A percentile compares a stretch with the other conserved stretches of the same genome.
Conservation (phyloP, 2,888 invertebrate genomes). For the Gasteruption jaculator region DNA sequence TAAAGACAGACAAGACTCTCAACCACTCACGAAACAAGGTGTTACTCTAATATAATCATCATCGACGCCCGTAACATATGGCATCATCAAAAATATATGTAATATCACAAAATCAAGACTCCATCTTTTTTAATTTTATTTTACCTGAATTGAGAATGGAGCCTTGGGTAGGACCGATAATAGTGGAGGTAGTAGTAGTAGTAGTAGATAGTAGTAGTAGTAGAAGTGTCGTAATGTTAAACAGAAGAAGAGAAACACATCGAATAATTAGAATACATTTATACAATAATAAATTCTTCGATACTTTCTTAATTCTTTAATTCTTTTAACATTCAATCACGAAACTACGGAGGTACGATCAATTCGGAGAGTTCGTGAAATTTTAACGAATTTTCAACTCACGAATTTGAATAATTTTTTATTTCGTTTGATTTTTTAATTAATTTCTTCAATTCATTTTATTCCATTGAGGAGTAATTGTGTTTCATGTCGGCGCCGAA, state of each 20-base stretch:
- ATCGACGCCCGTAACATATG: slow-evolving; percentile 33
- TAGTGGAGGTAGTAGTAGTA: slow-evolving; percentile 51
- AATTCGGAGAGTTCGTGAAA: no score
- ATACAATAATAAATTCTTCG: slow-evolving; percentile 28
- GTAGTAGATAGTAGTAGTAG: slow-evolving; percentile 50
- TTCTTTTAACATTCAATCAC: neutral
- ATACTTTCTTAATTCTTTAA: slow-evolving; percentile 5
- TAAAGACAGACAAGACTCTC: slow-evolving; percentile 45
- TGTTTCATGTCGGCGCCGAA: no score
- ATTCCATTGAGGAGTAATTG: no score
- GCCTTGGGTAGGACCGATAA: slow-evolving; percentile 73
- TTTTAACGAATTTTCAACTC: no score
- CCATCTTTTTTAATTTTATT: no score
- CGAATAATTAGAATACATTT: no score
- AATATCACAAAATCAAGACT: slow-evolving; percentile 55
- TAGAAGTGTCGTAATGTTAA: slow-evolving; percentile 47
- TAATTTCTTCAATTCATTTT: no score
- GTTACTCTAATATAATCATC: slow-evolving; percentile 42
- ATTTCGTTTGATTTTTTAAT: no score
- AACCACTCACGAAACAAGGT: slow-evolving; percentile 48
- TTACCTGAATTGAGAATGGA: slow-evolving; percentile 80
- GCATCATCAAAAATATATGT: slow-evolving; percentile 36
- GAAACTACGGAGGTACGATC: neutral
- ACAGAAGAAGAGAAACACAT: slow-evolving; percentile 46
- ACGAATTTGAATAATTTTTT: no score